phyloP scores from a whole-genome alignment of 2,113 vertebrate species.

The Sylvietta virens region DNA sequence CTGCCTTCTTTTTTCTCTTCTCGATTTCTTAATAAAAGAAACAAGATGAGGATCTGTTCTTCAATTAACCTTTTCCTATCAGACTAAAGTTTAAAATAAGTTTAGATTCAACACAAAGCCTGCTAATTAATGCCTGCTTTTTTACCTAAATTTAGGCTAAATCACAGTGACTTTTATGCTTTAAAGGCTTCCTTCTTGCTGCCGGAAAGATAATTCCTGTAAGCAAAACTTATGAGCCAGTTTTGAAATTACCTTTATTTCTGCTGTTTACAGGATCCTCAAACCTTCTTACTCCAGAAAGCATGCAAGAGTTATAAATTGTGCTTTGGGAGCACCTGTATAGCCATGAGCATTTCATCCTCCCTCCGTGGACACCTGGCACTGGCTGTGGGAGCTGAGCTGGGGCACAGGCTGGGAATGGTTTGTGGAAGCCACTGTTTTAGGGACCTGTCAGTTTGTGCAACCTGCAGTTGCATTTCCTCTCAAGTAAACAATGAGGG shows the following conservation, averaged over 20 bases:
- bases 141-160: not conserved
- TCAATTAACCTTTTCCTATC: not conserved
- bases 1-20: accelerated
- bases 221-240: not conserved
- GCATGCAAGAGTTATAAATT: not conserved
- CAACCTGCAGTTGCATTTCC: not conserved
- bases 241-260: not conserved
- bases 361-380: accelerated
- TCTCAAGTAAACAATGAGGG: not conserved
- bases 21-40: not conserved
- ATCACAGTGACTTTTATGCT: not conserved
- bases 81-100: not conserved
- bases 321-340: not conserved
- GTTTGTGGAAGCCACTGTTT: not conserved
- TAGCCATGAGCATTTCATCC: not conserved
- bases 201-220: not conserved
- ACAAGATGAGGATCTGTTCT: not conserved
- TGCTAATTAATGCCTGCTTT: not conserved
- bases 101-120: not conserved
- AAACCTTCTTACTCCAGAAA: not conserved
- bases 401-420: not conserved
- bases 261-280: not conserved
- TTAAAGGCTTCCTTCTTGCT: not conserved
- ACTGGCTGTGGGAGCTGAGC: not conserved
- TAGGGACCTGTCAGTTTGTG: not conserved